Evolutionary conservation across 2,888 invertebrate genomes (phyloP), one percentile per base, ranked within the genome.

Genomic region (Parnassius glacialis): DNA sequence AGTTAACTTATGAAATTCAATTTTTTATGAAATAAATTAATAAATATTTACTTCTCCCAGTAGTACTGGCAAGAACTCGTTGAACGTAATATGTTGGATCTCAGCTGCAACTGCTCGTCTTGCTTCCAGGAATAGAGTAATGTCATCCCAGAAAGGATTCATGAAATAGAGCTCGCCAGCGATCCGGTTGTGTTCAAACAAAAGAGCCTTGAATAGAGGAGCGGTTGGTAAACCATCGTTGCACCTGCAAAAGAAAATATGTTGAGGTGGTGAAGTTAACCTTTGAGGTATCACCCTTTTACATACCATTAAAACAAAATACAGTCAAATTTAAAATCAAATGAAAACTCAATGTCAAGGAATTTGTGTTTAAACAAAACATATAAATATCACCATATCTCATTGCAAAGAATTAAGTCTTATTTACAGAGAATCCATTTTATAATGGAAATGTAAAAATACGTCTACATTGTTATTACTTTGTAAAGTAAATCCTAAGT

Each of bases 21-120:
- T 1, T 34, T 5, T 34, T 34, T 34, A 34, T 34, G 7, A 34
- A 10, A 25, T 58, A 42, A 20, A 11, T 13, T 55, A 34, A 25
- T 12, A 42, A 57, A 61, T 43, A 65, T 84, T 90, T 81, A 95
- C 95, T 92, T 95, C 93, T 64, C 96, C 96, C 53, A 97, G 82
- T 11, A 97, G 91, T 59, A 95, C 94, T 0, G 96, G 96, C 62
- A 97, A 85, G 83, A 95, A 97, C 80, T 97, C 97, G 73, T 95
- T 96, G 79, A 94, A 95, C 0, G 97, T 97, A 61, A 97, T 95
- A 73, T 97, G 97, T 69, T 97, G 97, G 50, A 97, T 94, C 79
- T 96, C 93, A 0, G 96, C 96, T 0, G 95, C 94, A 11, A 97
- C 92, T 11, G 95, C 94, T 54, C 96, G 91, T 57, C 95, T 92